Percentiles rank a stretch among this genome's conserved stretches.
Conservation (phyloP, 1,140 invertebrate species). For the Drepana arcuata region DNA sequence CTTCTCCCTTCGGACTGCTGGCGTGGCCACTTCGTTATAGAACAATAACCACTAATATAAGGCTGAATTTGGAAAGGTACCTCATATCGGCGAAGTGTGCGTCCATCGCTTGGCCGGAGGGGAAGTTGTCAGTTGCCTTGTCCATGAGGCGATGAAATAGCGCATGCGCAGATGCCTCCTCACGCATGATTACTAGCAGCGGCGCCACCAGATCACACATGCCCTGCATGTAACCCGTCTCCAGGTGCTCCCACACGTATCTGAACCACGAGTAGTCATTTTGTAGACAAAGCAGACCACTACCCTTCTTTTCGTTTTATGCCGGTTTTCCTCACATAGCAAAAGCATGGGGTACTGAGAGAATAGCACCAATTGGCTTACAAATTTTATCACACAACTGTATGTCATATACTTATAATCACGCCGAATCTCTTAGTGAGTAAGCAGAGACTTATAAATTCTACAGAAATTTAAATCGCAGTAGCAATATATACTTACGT, state of each 20-base stretch:
- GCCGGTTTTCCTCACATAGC: too few relatives aligned
- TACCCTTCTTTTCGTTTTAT: too few relatives aligned
- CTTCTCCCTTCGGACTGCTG: too few relatives aligned
- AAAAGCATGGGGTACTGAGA: too few relatives aligned
- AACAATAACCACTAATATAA: too few relatives aligned
- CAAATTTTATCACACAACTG: too few relatives aligned
- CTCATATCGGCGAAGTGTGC: constrained; percentile 96
- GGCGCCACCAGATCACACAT: constrained; percentile 97
- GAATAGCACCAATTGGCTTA: too few relatives aligned
- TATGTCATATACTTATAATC: too few relatives aligned
- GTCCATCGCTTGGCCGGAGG: constrained; percentile 94
- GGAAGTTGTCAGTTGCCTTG: constrained; percentile 93
- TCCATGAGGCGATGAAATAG: constrained; percentile 94
- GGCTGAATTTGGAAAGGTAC: too few relatives aligned
- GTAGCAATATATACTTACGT: constrained; percentile 76
- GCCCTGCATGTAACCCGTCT: constrained; percentile 92
- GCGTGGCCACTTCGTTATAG: too few relatives aligned
- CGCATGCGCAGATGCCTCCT: constrained; percentile 92
- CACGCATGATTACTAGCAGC: constrained; percentile 91
- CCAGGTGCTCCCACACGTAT: constrained; percentile 95
- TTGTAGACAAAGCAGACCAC: too few relatives aligned
- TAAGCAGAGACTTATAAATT: not conserved
- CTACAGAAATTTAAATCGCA: not conserved
- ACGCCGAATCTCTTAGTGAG: not conserved
- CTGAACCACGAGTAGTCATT: too few relatives aligned